phyloP scores from a whole-genome alignment of 2,113 vertebrate species.

The Acanthisitta chloris region DNA sequence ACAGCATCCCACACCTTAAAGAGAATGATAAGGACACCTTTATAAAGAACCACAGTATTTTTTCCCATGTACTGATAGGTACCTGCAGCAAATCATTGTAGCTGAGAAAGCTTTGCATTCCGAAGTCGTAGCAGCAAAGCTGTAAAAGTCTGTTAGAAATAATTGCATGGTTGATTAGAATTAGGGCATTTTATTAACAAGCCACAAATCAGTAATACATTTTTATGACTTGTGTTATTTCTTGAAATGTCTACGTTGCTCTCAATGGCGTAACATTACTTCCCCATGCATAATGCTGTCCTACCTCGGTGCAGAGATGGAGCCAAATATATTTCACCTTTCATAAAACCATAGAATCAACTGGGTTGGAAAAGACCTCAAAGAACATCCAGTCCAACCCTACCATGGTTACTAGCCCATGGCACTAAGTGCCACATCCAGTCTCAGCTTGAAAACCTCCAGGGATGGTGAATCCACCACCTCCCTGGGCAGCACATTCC shows the following conservation, averaged over 20 bases:
- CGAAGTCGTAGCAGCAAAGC: not conserved
- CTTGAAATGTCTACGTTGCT: not conserved
- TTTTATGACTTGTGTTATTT: not conserved
- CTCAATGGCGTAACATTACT: not conserved
- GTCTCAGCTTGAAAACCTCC: too few species aligned
- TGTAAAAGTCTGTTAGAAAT: not conserved
- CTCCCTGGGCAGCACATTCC: too few species aligned
- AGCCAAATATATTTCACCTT: not conserved
- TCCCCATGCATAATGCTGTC: not conserved
- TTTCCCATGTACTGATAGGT: not conserved
- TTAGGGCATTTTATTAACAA: not conserved
- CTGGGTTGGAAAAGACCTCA: too few species aligned
- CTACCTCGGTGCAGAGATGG: not conserved
- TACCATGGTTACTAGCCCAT: too few species aligned
- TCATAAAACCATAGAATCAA: too few species aligned
- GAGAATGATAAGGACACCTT: conserved; percentile 12
- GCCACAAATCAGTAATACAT: not conserved
- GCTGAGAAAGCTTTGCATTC: not conserved
- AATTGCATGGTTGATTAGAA: not conserved
- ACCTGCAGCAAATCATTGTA: not conserved
- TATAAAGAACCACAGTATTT: not conserved
- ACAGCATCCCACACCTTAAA: conserved; percentile 91
- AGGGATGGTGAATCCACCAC: too few species aligned
- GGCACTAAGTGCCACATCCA: too few species aligned
- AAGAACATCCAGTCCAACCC: too few species aligned